Conservation (phyloP, 2,888 invertebrate species). For the Apamea sordens region DNA sequence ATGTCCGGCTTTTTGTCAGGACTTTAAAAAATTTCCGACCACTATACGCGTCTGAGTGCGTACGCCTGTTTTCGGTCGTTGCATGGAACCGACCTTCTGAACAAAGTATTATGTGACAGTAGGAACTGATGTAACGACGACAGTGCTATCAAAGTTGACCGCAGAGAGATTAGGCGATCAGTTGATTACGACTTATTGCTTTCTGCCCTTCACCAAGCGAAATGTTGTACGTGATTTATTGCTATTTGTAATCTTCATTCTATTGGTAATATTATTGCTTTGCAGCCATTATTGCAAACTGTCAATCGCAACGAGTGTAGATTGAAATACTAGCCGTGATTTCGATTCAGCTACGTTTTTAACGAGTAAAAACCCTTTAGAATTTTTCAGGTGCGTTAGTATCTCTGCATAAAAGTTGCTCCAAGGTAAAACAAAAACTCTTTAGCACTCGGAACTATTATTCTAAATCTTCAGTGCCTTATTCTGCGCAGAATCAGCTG, state of each 20-base stretch:
- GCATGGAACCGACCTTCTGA: neutral
- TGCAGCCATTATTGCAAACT: constrained; percentile 3
- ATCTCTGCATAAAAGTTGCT: neutral
- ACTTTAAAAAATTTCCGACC: too few relatives aligned
- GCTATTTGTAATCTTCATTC: constrained; percentile 36
- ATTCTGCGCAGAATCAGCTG: neutral
- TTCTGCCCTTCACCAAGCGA: constrained; percentile 64
- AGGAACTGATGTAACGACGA: constrained; percentile 56
- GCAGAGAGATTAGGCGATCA: constrained; percentile 68
- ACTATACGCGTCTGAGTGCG: neutral
- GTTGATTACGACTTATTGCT: constrained; percentile 71
- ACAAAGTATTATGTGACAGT: neutral
- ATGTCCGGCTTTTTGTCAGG: too few relatives aligned
- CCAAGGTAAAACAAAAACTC: neutral
- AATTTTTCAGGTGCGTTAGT: neutral
- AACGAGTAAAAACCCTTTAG: neutral
- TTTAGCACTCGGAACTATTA: neutral
- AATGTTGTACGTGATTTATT: constrained; percentile 63
- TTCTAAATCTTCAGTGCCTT: neutral
- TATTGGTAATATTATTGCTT: constrained; percentile 7
- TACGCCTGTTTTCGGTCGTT: neutral
- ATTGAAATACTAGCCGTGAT: neutral
- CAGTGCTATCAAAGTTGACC: constrained; percentile 62
- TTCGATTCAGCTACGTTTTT: neutral
- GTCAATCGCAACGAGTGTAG: neutral